Evolutionary conservation across 1,140 invertebrate species (phyloP), one percentile per base, ranked within the genome.

Genomic region (Drosophila navojoa): DNA sequence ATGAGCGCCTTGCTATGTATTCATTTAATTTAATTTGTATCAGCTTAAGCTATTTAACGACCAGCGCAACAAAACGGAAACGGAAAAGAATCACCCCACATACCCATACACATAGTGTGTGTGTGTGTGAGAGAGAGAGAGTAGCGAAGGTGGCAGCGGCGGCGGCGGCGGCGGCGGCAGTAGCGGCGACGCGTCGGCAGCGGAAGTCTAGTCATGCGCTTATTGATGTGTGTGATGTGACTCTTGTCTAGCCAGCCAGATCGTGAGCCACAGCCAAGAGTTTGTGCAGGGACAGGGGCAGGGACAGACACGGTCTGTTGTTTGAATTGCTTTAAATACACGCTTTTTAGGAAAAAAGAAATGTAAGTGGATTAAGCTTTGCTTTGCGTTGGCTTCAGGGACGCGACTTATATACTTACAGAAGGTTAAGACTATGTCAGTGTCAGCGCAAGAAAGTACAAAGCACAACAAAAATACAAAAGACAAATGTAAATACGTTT

Each of bases 11-110:
- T 67, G 61, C 58, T 74, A 61, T 77, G 68, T 74, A 57, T 79
- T 79, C 75, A 62, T 73, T 79, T 79, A 78, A 79, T 79, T 79
- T 77, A 79, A 79, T 79, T 79, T 79, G 77, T 68, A 47, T 49
- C 76, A 73, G 62, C 76, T 76, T 79, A 76, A 77, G 75, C 75
- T 57, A 70, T 70, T 77, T 74, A 74, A 74, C 71, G 71, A 53
- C 50, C 70, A 67, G 9, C 54, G 15, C 15, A 49, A 54, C 62
- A 76, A 76, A 75, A 55, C 62, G 54, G 58, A 71, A 71, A 67
- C 60, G 57, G 72, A 72, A 72, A 60, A 25, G 40, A 64, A 54
- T 38, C 67, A 16, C 47, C 25, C 13, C 13, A 44, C 27, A 22
- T 22, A 2, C 19, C 19, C 19, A 22, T 2, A 22, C 19, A 22